Percentiles rank a stretch among this genome's conserved stretches.
Evolutionary conservation across 2,113 vertebrate species (phyloP).

Genomic region (Menidia beryllina): DNA sequence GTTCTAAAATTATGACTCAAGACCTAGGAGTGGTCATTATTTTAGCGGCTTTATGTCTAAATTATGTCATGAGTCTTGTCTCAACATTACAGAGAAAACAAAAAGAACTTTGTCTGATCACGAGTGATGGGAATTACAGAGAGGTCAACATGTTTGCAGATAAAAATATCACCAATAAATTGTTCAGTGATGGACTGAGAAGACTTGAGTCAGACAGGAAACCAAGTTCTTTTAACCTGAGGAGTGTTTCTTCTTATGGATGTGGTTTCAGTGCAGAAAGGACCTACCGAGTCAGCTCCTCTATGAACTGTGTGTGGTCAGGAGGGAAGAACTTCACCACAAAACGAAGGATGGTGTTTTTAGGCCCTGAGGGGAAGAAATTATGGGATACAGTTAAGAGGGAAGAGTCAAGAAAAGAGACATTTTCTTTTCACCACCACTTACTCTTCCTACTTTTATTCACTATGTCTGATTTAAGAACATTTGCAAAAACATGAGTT

Average conservation of each 20-base stretch:
- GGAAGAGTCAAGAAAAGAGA: not conserved
- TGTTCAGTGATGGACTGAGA: constrained; percentile 10
- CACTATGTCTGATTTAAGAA: not conserved
- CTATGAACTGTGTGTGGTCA: constrained; percentile 94
- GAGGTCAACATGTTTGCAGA: constrained; percentile 5
- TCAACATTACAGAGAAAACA: constrained; percentile 23
- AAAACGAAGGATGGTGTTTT: constrained; percentile 92
- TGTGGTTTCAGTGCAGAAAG: constrained; percentile 7
- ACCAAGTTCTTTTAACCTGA: constrained; percentile 27
- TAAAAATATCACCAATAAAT: constrained; percentile 17
- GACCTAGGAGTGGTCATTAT: not conserved
- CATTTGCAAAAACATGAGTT: too few species aligned
- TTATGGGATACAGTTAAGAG: not conserved
- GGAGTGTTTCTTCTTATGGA: constrained; percentile 13
- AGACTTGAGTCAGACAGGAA: constrained; percentile 4
- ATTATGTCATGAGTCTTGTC: constrained; percentile 38
- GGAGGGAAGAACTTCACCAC: constrained; percentile 99
- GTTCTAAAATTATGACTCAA: not conserved
- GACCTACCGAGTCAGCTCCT: constrained; percentile 95
- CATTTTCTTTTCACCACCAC: not conserved
- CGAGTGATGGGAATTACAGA: constrained; percentile 8
- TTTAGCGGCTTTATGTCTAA: constrained; percentile 19
- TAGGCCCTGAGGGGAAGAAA: constrained; percentile 85
- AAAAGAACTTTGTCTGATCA: constrained; percentile 11
- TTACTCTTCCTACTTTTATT: not conserved